A percentile compares a stretch with the other conserved stretches of the same genome.
Conservation (phyloP, 2,113 vertebrate genomes). For the Pardalotus punctatus region DNA sequence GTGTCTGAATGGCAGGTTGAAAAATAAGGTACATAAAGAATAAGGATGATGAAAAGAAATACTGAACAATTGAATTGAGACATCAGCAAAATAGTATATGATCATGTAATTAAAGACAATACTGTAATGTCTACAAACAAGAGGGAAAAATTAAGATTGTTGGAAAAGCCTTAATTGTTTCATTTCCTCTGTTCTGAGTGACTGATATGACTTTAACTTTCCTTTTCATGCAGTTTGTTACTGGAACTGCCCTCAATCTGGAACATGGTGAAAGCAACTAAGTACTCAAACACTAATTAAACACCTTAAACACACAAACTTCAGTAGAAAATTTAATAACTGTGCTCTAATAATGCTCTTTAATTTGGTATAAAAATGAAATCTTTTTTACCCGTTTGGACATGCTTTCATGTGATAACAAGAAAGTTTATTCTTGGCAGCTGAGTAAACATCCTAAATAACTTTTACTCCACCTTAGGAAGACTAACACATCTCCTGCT, state of each 20-base stretch:
- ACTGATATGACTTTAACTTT: not conserved
- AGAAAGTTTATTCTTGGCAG: not conserved
- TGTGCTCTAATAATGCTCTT: not conserved
- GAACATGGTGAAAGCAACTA: not conserved
- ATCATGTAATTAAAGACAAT: constrained; percentile 63
- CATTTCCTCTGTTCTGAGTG: not conserved
- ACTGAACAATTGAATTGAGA: constrained; percentile 48
- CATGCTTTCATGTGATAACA: not conserved
- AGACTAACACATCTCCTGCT: not conserved
- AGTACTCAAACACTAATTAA: not conserved
- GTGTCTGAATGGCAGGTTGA: constrained; percentile 63
- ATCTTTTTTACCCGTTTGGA: not conserved
- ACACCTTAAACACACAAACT: not conserved
- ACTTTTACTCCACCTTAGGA: not conserved
- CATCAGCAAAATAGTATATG: constrained; percentile 50
- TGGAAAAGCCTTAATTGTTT: constrained; percentile 30
- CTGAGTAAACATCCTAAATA: not conserved
- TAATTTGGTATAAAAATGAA: not conserved
- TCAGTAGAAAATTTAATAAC: not conserved
- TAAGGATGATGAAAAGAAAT: constrained; percentile 55
- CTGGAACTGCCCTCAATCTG: not conserved
- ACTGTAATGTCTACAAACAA: constrained; percentile 42
- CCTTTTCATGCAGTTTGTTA: not conserved
- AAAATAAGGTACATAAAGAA: constrained; percentile 59
- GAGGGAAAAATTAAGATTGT: constrained; percentile 37